Base-by-base conservation (phyloP, 2,888 invertebrate species). In the Pyrrhosoma nymphula region DNA sequence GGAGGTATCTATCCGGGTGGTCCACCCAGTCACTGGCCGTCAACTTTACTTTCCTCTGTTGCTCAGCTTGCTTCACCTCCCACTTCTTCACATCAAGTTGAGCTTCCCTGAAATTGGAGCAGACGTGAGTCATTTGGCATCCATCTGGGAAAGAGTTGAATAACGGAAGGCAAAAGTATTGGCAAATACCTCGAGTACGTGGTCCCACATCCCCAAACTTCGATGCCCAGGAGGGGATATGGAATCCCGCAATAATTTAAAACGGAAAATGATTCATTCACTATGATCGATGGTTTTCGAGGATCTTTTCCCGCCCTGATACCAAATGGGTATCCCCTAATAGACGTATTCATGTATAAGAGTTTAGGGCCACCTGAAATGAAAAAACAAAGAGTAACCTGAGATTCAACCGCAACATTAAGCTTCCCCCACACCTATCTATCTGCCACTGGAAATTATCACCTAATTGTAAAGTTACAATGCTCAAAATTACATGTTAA, bases 21-120 rank as follows among this genome's bases (percentile, higher is more conserved):
- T 99, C 99, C 96, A 99, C 98, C 99, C 99, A 99, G 96, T 99
- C 99, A 39, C 98, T 98, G 0, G 99, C 98, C 30, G 98, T 98
- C 95, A 99, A 97, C 97, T 99, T 99, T 18, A 99, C 98, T 96
- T 98, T 98, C 95, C 98, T 97, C 96, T 98, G 98, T 95, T 98
- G 98, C 97, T 99, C 99, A 0, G 98, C 98, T 97, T 99, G 99
- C 96, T 98, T 98, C 39, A 98, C 98, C 97, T 99, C 99, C 99
- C 99, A 99, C 96, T 98, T 98, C 97, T 99, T 99, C 96, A 99
- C 98, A 96, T 99, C 99, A 96, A 98, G 97, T 97, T 99, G 99
- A 23, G 98, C 98, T 96, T 99, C 98, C 96, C 99, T 98, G 96
- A 60, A 91, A 60, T 20, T 8, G n/a, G 35, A 35, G 18, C 8